Conservation (phyloP, 2,797 vertebrate species). For the Trachurus trachurus region DNA sequence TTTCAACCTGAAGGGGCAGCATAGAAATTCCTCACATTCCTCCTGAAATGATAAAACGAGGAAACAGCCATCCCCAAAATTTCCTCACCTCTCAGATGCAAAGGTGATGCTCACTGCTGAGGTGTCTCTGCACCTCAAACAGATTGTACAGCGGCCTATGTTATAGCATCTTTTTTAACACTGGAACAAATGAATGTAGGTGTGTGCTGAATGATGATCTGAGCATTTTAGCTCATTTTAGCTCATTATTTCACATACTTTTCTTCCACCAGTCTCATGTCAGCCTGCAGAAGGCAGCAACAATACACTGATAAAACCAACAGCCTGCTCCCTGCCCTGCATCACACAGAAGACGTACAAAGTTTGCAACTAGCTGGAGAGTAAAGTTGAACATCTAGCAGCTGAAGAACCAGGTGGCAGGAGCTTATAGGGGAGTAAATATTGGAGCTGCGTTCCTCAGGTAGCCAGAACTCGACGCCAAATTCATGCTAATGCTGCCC, state of each 20-base stretch:
- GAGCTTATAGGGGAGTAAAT: neutral
- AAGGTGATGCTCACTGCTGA: neutral
- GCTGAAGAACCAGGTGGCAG: neutral
- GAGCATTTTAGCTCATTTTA: neutral
- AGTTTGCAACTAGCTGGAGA: neutral
- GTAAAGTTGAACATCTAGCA: neutral
- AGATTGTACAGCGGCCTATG: neutral
- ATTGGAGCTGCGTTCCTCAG: neutral
- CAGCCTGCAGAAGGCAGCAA: no score
- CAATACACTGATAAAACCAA: no score
- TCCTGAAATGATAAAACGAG: constrained; percentile 7
- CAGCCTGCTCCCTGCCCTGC: no score
- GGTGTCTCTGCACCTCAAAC: constrained; percentile 1
- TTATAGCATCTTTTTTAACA: neutral
- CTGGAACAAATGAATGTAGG: no score
- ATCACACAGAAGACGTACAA: neutral
- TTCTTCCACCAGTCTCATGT: neutral
- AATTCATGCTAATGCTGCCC: neutral
- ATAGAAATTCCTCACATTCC: neutral
- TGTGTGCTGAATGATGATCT: no score
- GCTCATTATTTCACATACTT: neutral
- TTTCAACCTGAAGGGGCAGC: neutral
- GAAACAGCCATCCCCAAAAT: neutral
- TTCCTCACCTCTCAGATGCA: constrained; percentile 1
- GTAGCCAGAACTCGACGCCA: neutral